Evolutionary conservation across 2,113 vertebrate genomes (phyloP).

Genomic region (Acrocephalus kingi): DNA sequence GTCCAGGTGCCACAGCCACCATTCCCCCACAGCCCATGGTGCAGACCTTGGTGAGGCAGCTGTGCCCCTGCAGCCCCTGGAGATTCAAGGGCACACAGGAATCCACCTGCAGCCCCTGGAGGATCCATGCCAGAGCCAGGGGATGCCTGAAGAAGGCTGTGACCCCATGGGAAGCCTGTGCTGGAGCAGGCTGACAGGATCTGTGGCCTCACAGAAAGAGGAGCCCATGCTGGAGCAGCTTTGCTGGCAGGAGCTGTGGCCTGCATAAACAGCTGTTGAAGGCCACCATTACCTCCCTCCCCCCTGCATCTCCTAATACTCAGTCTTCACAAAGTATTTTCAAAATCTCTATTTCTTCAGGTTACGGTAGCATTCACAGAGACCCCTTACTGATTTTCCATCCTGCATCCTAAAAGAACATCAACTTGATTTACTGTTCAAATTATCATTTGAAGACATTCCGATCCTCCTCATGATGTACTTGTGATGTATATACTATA

Average conservation of each 20-base stretch:
- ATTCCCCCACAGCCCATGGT: neutral
- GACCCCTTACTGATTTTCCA: neutral
- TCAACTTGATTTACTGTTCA: neutral
- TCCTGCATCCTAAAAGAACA: neutral
- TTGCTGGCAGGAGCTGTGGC: neutral
- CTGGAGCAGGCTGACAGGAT: neutral
- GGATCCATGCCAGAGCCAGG: neutral
- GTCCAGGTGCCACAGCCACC: neutral
- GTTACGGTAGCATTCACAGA: neutral
- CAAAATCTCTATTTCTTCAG: neutral
- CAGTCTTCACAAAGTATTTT: neutral
- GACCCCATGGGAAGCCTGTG: neutral
- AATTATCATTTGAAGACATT: neutral
- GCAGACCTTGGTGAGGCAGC: neutral
- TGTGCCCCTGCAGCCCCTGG: neutral
- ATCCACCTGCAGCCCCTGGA: accelerated
- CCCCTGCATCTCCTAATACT: neutral
- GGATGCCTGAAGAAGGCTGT: neutral
- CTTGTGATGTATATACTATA: neutral
- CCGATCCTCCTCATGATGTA: neutral
- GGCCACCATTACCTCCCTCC: neutral
- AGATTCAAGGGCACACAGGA: neutral
- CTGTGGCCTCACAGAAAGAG: neutral
- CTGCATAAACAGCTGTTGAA: neutral
- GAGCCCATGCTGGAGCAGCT: neutral